Percentiles rank a stretch among this genome's conserved stretches.
These are phyloP conservation scores for Mustelus asterias DNA, from an alignment of 2,113 vertebrate genomes.

Conservation along the genomic window DNA sequence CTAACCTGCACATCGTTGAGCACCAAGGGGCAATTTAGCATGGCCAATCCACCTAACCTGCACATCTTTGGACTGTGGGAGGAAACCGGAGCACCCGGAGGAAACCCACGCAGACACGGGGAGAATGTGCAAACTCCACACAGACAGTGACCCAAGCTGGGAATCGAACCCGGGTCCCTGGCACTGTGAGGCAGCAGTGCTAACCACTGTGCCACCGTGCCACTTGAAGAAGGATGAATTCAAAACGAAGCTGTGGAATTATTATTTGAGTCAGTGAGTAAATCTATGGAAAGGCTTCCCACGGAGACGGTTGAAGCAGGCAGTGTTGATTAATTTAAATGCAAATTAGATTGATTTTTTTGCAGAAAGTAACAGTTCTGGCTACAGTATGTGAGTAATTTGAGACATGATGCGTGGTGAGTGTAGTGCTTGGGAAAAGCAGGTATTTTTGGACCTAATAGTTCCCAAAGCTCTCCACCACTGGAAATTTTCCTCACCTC, in stretches of 20 bases:
- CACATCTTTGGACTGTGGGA: too few species aligned
- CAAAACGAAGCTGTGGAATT: slow-evolving; percentile 13
- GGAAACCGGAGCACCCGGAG: too few species aligned
- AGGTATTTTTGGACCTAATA: not conserved
- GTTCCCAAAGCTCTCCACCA: not conserved
- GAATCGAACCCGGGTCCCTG: too few species aligned
- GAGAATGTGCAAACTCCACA: too few species aligned
- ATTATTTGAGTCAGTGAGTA: slow-evolving; percentile 19
- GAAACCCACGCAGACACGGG: too few species aligned
- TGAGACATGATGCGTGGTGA: not conserved
- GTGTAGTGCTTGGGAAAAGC: not conserved
- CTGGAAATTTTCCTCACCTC: not conserved
- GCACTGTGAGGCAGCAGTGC: too few species aligned
- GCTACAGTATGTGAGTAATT: not conserved
- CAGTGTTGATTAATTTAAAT: slow-evolving; percentile 25
- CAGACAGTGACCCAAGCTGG: too few species aligned
- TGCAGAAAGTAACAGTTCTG: not conserved
- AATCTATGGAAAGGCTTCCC: slow-evolving; percentile 8
- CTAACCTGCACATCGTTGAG: too few species aligned
- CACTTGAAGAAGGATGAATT: not conserved
- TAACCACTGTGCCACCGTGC: too few species aligned
- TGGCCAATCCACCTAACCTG: too few species aligned
- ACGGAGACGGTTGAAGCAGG: slow-evolving; percentile 1
- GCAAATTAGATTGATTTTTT: slow-evolving; percentile 3
- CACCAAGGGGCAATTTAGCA: too few species aligned